Evolutionary conservation across 2,888 invertebrate species (phyloP).

Genomic region (Netelia virgata): DNA sequence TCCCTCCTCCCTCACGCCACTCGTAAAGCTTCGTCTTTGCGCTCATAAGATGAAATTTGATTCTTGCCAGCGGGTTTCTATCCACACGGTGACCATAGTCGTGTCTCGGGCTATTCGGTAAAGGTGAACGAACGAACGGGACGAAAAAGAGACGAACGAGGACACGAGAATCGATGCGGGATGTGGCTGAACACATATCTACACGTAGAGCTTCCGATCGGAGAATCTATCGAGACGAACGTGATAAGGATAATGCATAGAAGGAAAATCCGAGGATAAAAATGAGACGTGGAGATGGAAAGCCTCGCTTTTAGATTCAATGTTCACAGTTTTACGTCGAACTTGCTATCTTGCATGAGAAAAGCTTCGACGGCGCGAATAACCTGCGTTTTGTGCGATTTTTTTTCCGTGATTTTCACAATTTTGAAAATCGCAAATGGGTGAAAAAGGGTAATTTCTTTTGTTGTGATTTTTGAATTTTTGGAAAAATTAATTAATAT

Average conservation of each 20-base stretch:
- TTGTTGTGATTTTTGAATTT: no score
- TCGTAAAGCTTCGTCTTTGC: conserved; percentile 70
- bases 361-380: background rate
- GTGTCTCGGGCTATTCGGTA: conserved; percentile 5
- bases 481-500: no score
- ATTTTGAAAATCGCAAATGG: no score
- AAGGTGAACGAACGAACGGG: conserved; percentile 61
- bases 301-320: conserved; percentile 34
- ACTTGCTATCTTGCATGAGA: conserved; percentile 1
- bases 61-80: conserved; percentile 67
- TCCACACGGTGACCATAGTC: conserved; percentile 13
- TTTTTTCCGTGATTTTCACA: no score
- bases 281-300: conserved; percentile 8
- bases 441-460: no score
- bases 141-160: conserved; percentile 33
- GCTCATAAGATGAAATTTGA: conserved; percentile 75
- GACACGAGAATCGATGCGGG: conserved; percentile 16
- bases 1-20: no score
- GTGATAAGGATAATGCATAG: conserved; percentile 59
- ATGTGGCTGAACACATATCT: conserved; percentile 11
- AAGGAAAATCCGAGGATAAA: conserved; percentile 33
- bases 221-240: conserved; percentile 59
- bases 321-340: conserved; percentile 20
- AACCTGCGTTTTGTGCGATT: no score
- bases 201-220: conserved; percentile 25